Evolutionary conservation across 2,797 vertebrate genomes (phyloP), one percentile per base, ranked within the genome.

Genomic region (Acanthis flammea): DNA sequence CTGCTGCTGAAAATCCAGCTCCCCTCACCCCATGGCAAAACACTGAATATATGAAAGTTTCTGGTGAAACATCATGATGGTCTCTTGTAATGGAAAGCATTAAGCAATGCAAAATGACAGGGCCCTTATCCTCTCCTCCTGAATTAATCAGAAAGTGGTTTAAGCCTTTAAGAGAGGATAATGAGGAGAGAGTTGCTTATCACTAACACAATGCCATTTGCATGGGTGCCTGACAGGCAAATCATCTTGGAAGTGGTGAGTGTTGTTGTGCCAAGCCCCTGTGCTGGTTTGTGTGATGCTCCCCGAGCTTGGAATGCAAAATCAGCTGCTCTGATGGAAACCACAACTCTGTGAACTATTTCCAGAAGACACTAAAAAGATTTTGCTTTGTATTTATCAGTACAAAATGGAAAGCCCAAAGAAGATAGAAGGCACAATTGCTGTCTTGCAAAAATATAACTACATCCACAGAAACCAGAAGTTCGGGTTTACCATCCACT

Each of bases 121-220:
- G 30, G 66, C 33, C 54, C 47, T 95, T 81, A 86, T 57, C 79
- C 1, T 0, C 55, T 84, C 24, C 79, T 78, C 79, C 75, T 79
- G 55, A 88, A 86, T 83, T 79, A 95, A 86, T 92, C 88, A 81
- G 76, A 66, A 84, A 90, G 90, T 35, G 51, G 74, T 71, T 45
- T 6, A 90, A 51, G 77, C 76, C 81, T 86, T 87, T 91, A 70
- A 75, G 65, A 63, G 79, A 84, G 73, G 39, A 92, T 92, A 93
- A 94, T 88, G 70, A 86, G 67, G 58, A 68, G 6, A 54, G 27
- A 80, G 76, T 61, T 89, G n/a, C 88, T 95, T 89, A 89, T 88
- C 55, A 72, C 14, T n/a, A 68, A 66, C 47, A 58, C 0, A 2
- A 72, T 50, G 45, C 68, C 79, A 66, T 84, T 86, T 93, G 57